Conservation (phyloP, 2,888 invertebrate species). For the Pegoplata infirma region DNA sequence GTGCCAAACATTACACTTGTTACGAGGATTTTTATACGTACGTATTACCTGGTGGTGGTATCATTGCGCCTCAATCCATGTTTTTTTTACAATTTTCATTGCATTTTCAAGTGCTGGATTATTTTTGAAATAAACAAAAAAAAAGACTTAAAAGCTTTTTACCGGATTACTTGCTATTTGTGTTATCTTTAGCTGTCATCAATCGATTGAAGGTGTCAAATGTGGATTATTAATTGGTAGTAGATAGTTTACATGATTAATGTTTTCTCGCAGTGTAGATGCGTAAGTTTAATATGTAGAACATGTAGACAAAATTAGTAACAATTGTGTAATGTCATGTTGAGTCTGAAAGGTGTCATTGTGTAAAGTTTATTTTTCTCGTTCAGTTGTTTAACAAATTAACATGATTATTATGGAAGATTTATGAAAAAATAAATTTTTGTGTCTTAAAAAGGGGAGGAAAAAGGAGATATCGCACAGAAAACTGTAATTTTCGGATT, state of each 20-base stretch:
- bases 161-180: conserved; percentile 55
- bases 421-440: too few species aligned
- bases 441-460: not conserved
- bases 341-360: conserved; percentile 39
- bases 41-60: not conserved
- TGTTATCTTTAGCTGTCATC: conserved; percentile 64
- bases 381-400: conserved; percentile 55
- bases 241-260: conserved; percentile 63
- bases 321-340: conserved; percentile 59
- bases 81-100: conserved; percentile 16
- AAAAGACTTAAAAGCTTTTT: conserved; percentile 17
- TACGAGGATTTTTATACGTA: conserved; percentile 18
- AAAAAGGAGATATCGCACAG: not conserved
- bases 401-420: conserved; percentile 55
- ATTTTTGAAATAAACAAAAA: too few species aligned
- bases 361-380: conserved; percentile 31
- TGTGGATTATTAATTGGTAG: conserved; percentile 64
- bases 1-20: conserved; percentile 60
- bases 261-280: conserved; percentile 36
- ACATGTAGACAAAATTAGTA: conserved; percentile 5
- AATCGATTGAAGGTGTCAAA: conserved; percentile 65
- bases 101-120: not conserved
- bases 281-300: not conserved
- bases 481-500: too few species aligned
- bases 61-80: not conserved